Percentiles rank a stretch among this genome's conserved stretches.
phyloP scores from a whole-genome alignment of 2,797 vertebrate species.

The Onychomys torridus region DNA sequence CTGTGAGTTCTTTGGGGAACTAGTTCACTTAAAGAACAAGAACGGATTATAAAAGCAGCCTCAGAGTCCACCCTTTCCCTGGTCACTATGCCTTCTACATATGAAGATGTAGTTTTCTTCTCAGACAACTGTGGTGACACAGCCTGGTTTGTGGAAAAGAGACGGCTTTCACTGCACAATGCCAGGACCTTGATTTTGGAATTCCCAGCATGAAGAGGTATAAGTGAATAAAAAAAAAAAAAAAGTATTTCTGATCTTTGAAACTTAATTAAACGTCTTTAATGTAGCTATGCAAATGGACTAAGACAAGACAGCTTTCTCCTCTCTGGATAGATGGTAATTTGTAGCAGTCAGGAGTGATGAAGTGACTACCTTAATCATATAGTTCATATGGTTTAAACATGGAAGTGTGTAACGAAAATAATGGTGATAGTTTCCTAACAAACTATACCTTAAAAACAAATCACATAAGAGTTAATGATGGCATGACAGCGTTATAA shows the following conservation, averaged over 20 bases:
- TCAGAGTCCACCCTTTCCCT: neutral
- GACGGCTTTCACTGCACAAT: neutral
- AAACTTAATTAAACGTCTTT: neutral
- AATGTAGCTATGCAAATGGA: neutral
- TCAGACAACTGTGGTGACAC: neutral
- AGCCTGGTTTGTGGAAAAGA: neutral
- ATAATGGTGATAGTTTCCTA: neutral
- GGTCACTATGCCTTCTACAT: neutral
- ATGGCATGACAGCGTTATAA: neutral
- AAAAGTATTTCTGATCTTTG: neutral
- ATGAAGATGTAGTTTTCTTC: neutral
- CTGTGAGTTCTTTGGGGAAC: neutral
- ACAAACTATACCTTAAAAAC: neutral
- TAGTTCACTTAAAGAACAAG: neutral
- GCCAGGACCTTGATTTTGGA: neutral
- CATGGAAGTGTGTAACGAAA: constrained; percentile 9
- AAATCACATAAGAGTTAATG: neutral
- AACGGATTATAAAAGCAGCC: neutral
- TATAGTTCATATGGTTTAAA: constrained; percentile 9
- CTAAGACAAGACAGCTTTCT: neutral
- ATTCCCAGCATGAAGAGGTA: neutral
- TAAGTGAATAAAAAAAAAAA: neutral
- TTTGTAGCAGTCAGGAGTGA: neutral
- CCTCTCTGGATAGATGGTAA: neutral
- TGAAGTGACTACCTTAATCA: constrained; percentile 33